Base-by-base conservation (phyloP, 1,140 invertebrate genomes). In the Trichonephila clavipes region DNA sequence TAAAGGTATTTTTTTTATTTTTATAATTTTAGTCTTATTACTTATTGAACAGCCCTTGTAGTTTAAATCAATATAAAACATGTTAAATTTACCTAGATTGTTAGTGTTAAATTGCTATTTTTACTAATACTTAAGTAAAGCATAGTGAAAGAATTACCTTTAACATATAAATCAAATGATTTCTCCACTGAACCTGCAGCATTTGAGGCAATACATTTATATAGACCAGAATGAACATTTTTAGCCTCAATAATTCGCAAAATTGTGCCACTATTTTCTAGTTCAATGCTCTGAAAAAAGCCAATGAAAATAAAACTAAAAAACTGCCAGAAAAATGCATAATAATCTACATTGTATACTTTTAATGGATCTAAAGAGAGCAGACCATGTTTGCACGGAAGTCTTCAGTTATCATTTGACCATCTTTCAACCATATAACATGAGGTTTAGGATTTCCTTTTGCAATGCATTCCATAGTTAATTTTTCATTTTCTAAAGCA, bases 151-250 rank as follows among this genome's bases (percentile, higher is more conserved):
- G 0, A 51, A 95, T 94, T 96, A 97, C 97, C 97, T 95, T 97
- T 97, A 69, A 97, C 97, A 92, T 96, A 95, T 62, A 98, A 95
- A 94, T 96, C 95, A 94, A 97, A 97, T 10, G 96, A 96, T 94
- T 97, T 97, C 94, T 96, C 97, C 69, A 97, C 96, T 96, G 96
- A 97, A 96, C 96, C 98, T 96, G 95, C 98, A 96, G 90, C 96
- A 96, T 96, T 97, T 96, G 94, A 96, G 95, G 95, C 98, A 95
- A 94, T 96, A 95, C 95, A 98, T 95, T 95, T 97, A 97, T 95
- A 96, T 94, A 95, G 95, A 90, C 95, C 96, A 69, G 88, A 44
- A 40, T 93, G 92, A 66, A 81, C 8, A n/a, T 21, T 86, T 69
- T 81, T 89, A 40, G 87, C 89, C 58, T 88, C 66, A 24, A 14